Evolutionary conservation across 2,797 vertebrate species (phyloP), one percentile per base, ranked within the genome.

Genomic region (Gallirallus australis): DNA sequence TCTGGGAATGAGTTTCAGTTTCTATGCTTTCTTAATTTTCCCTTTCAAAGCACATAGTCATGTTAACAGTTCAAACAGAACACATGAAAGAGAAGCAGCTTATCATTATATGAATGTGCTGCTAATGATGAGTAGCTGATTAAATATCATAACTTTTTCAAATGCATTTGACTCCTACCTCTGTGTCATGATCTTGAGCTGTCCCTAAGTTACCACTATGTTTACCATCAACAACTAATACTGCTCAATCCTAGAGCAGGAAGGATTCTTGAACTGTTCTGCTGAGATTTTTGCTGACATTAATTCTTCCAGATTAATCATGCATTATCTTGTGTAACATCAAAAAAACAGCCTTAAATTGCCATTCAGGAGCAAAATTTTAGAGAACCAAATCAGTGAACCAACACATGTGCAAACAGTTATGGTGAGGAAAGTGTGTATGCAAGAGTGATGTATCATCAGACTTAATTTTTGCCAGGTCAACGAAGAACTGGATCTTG

Each of bases 361-460:
- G 19, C 25, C 53, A 23, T 23, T 69, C 25, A 57, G 47, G 42
- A 77, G 31, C 13, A 61, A 72, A 80, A 50, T n/a, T 14, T 69
- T 47, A 56, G 37, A 50, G 35, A 39, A 56, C 28, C 4, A 64
- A 69, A 59, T 7, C 27, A 45, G 11, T 9, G 16, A 39, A 11
- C 50, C 76, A 35, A n/a, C 0, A 0, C 14, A n/a, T 7, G 9
- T 11, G 11, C 27, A 33, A 39, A 59, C 6, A 60, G 27, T 42
- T 54, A 54, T 2, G 3, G 10, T 4, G 2, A 8, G 24, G 42
- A 63, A 72, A n/a, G 17, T 0, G 1, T 7, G 6, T 15, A 16
- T 39, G 59, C 33, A 52, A 31, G 15, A 79, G 20, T 5, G 33
- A 72, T 13, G 33, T 33, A 35, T 4, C 37, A 25, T 10, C 56